Conservation (phyloP, 2,797 vertebrate species). For the Acanthis flammea region DNA sequence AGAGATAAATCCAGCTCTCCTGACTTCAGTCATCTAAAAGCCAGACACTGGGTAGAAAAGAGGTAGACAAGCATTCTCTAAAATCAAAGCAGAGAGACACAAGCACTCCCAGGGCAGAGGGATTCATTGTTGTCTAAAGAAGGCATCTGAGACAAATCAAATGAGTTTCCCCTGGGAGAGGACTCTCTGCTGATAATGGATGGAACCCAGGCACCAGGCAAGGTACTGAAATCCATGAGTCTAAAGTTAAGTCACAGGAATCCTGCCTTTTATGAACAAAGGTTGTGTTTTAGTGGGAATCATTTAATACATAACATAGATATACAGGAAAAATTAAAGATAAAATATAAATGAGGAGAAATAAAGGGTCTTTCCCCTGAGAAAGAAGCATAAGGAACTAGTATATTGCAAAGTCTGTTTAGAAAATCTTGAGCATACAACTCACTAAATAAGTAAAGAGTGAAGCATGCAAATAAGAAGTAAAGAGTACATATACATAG, state of each 20-base stretch:
- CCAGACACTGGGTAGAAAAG: background rate
- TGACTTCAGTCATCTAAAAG: background rate
- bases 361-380: background rate
- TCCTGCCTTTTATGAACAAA: background rate
- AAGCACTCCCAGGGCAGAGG: background rate
- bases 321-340: background rate
- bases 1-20: background rate
- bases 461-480: background rate
- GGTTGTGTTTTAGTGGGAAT: background rate
- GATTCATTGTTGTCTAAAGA: background rate
- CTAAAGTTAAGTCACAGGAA: background rate
- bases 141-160: background rate
- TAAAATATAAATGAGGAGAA: background rate
- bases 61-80: background rate
- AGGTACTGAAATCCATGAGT: background rate
- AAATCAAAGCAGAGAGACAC: background rate
- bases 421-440: background rate
- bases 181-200: background rate
- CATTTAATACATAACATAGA: background rate
- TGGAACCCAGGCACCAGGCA: background rate
- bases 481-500: accelerated
- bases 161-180: background rate
- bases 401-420: background rate
- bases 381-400: background rate
- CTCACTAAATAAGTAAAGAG: background rate